Percentiles rank a stretch among this genome's conserved stretches.
Conservation (phyloP, 2,797 vertebrate genomes). For the Ctenochaetus hawaiiensis region DNA sequence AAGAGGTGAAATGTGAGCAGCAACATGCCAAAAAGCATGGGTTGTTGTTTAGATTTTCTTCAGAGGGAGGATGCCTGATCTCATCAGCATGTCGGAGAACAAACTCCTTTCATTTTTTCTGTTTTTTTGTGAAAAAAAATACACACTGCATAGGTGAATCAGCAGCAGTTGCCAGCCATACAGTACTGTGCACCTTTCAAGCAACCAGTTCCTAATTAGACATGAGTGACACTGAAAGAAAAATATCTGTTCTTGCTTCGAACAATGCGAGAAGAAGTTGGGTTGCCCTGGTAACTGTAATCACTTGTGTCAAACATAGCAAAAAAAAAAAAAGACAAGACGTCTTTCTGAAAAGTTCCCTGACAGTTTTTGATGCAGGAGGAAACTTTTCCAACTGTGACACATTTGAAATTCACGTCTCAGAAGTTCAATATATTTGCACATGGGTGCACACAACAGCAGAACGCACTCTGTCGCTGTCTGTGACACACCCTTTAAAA, state of each 20-base stretch:
- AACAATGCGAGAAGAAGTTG: constrained; percentile 11
- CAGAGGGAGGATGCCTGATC: constrained; percentile 23
- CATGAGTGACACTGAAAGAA: constrained; percentile 40
- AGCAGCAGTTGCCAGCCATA: constrained; percentile 37
- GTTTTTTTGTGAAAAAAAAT: constrained; percentile 17
- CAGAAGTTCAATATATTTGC: constrained; percentile 9
- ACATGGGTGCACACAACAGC: constrained; percentile 5
- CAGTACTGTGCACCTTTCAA: constrained; percentile 28
- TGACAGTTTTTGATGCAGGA: constrained; percentile 12
- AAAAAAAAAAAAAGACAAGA: constrained; percentile 3
- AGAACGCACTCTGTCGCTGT: background rate
- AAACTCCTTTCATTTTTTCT: constrained; percentile 30
- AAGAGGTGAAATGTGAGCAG: constrained; percentile 35
- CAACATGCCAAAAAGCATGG: constrained; percentile 22
- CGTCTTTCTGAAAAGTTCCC: constrained; percentile 12
- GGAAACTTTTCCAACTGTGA: constrained; percentile 33
- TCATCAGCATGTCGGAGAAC: constrained; percentile 25
- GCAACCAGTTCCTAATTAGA: constrained; percentile 40
- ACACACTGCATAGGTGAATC: constrained; percentile 16
- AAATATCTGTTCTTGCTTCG: constrained; percentile 26
- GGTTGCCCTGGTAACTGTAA: constrained; percentile 30
- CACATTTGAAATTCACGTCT: constrained; percentile 19
- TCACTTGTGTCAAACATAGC: constrained; percentile 7
- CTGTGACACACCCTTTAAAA: background rate
- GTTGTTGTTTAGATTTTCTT: constrained; percentile 24